phyloP scores from a whole-genome alignment of 2,797 vertebrate species.

The Urosaurus nigricauda region DNA sequence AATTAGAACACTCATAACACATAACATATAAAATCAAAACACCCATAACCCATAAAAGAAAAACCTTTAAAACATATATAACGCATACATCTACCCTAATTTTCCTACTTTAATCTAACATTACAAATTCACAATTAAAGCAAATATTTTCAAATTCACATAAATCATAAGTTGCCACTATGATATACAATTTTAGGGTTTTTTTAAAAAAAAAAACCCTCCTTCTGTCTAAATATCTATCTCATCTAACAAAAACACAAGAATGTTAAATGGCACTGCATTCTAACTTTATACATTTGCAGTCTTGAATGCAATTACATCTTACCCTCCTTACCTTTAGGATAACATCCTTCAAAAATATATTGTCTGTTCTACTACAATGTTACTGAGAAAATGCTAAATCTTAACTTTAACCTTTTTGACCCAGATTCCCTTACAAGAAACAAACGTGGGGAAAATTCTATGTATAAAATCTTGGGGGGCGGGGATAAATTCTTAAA shows the following conservation, averaged over 20 bases:
- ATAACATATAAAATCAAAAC: too few relatives aligned
- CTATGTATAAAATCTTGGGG: constrained; percentile 52
- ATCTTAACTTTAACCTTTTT: constrained; percentile 82
- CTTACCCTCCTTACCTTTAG: constrained; percentile 72
- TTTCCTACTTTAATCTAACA: too few relatives aligned
- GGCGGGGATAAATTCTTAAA: constrained; percentile 74
- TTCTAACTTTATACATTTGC: constrained; percentile 75
- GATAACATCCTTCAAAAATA: constrained; percentile 74
- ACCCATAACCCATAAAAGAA: too few relatives aligned
- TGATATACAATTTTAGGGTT: not conserved
- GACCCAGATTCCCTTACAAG: constrained; percentile 78
- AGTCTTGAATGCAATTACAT: constrained; percentile 70
- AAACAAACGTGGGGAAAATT: constrained; percentile 70
- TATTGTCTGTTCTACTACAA: constrained; percentile 81
- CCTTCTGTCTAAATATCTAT: not conserved
- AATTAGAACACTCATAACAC: too few relatives aligned
- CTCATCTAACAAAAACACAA: constrained; percentile 31
- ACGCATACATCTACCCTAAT: too few relatives aligned
- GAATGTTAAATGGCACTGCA: constrained; percentile 54
- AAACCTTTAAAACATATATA: too few relatives aligned
- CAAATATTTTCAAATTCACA: not conserved
- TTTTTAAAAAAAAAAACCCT: not conserved
- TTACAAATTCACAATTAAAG: not conserved
- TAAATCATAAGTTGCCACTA: not conserved
- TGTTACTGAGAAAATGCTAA: constrained; percentile 78